These are phyloP conservation scores for Lucinisca nassula DNA, from an alignment of 2,888 invertebrate genomes.

Conservation along the genomic window DNA sequence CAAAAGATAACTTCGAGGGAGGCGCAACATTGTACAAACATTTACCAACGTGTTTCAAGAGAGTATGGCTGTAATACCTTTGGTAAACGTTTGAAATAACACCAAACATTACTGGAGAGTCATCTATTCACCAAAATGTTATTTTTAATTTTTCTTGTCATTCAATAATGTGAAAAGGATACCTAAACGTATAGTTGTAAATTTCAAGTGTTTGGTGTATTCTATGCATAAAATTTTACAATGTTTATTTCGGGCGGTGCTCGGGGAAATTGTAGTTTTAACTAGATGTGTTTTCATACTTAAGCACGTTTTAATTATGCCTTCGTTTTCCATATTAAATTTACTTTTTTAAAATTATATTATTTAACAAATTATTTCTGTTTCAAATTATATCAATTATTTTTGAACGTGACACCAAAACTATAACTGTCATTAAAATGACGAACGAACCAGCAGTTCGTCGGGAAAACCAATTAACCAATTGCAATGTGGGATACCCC, in stretches of 20 bases:
- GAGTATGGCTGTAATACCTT: constrained; percentile 41
- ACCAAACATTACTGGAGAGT: constrained; percentile 53
- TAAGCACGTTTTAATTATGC: background rate
- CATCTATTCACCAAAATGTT: constrained; percentile 54
- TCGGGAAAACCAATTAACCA: too few relatives aligned
- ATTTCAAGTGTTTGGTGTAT: background rate
- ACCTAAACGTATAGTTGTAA: background rate
- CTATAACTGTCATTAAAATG: too few relatives aligned
- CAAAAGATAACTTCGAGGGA: background rate
- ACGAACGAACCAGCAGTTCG: too few relatives aligned
- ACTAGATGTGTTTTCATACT: background rate
- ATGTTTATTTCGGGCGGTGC: background rate
- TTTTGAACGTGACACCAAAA: too few relatives aligned
- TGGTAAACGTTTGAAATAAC: constrained; percentile 34
- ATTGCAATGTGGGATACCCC: too few relatives aligned
- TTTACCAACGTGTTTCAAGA: background rate
- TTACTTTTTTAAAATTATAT: too few relatives aligned
- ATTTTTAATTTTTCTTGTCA: constrained; percentile 42
- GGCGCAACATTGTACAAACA: background rate
- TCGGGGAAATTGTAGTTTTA: background rate
- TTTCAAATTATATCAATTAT: too few relatives aligned
- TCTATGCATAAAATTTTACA: background rate
- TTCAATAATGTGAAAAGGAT: constrained; percentile 8
- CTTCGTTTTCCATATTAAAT: too few relatives aligned
- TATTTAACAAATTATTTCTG: too few relatives aligned